Base-by-base conservation (phyloP, 1,140 invertebrate species). In the Thaumetopoea pityocampa region DNA sequence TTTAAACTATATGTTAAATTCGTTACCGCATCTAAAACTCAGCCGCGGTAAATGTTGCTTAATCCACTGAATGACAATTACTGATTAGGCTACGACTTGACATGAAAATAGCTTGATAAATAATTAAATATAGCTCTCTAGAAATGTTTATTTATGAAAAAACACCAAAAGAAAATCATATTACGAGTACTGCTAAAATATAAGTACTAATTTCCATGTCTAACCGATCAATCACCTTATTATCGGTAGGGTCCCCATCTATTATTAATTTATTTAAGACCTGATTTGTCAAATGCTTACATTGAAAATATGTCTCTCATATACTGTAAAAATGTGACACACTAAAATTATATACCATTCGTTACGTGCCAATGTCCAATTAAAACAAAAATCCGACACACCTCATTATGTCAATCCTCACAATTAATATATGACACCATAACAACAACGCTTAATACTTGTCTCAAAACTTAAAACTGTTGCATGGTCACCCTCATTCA, bases 371-470 rank as follows among this genome's bases (percentile, higher is more conserved):
- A 16, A 12, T 16, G 33, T 44, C 42, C 42, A 46, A 46, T 46
- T 46, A 46, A 46, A 46, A 38, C 19, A 30, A 46, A 41, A 46
- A 30, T 32, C 43, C 14, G 18, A 9, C 8, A 46, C 43, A 46
- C 43, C 43, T 46, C 43, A 38, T 46, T 46, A 46, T 46, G 43
- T 46, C 43, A 46, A 32, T 46, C 34, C 22, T 32, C 43, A 32
- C 34, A 14, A 46, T 46, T 38, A 32, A 46, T 46, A 27, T 29
- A 46, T 24, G 43, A 37, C 22, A 22, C 12, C 12, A 16, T 41
- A 41, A 44, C 32, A 27, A 43, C 29, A 17, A 29, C 34, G 12
- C 43, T 46, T 46, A 38, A 46, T 46, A 37, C 43, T 38, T 38
- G 43, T 46, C 43, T 36, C 30, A 32, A 46, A 46, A 32, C 32